Conservation (phyloP, 2,113 vertebrate genomes). For the Pleuronectes platessa region DNA sequence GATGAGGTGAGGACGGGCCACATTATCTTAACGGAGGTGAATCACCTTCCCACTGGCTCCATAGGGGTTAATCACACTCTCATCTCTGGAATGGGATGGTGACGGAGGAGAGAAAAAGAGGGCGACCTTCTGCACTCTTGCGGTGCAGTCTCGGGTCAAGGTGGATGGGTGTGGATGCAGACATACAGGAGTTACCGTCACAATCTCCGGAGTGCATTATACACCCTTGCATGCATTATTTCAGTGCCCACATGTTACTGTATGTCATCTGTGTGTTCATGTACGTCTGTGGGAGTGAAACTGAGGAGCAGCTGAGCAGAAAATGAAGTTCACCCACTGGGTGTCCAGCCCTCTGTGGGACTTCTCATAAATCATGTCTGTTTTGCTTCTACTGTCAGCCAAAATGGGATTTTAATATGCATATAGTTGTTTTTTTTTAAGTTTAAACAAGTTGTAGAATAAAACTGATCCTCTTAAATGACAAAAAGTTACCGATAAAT, state of each 20-base stretch:
- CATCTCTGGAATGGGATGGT: conserved; percentile 36
- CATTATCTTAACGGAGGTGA: conserved; percentile 71
- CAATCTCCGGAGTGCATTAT: conserved; percentile 23
- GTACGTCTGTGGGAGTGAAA: conserved; percentile 24
- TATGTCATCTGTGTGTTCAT: background rate
- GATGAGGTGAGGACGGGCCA: conserved; percentile 64
- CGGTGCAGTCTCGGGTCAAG: conserved; percentile 55
- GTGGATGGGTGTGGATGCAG: conserved; percentile 43
- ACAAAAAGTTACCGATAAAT: too few species aligned
- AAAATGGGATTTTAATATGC: too few species aligned
- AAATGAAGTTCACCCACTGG: background rate
- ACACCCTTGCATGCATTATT: conserved; percentile 34
- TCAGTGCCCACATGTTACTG: background rate
- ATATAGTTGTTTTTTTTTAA: too few species aligned
- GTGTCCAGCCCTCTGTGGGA: conserved; percentile 16
- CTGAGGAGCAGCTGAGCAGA: conserved; percentile 37
- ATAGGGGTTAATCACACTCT: conserved; percentile 62
- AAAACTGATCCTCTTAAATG: too few species aligned
- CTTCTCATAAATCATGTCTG: background rate
- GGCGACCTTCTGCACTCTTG: background rate
- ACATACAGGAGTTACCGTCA: conserved; percentile 47
- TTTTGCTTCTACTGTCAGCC: too few species aligned
- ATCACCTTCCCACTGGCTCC: conserved; percentile 65
- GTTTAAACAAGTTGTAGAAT: too few species aligned
- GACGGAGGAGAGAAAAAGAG: conserved; percentile 3